phyloP scores from a whole-genome alignment of 2,888 invertebrate species.

The Andrena bucephala region DNA sequence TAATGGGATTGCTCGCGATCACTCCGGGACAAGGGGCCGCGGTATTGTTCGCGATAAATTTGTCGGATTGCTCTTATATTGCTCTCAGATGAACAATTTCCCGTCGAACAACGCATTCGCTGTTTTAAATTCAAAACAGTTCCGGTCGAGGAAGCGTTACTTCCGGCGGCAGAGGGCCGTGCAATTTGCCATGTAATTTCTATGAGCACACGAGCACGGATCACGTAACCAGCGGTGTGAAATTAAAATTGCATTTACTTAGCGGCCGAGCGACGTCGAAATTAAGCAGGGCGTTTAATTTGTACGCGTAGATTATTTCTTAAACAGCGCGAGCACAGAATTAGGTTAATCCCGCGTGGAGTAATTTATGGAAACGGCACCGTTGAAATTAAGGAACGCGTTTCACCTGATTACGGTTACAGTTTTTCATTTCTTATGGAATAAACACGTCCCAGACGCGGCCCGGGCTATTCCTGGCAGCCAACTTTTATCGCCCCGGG shows the following conservation, averaged over 20 bases:
- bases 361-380: slow-evolving; percentile 37
- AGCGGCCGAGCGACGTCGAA: slow-evolving; percentile 13
- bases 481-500: slow-evolving; percentile 27
- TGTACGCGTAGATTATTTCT: slow-evolving; percentile 6
- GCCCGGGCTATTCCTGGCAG: slow-evolving; percentile 5
- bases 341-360: slow-evolving; percentile 49
- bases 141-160: too few relatives aligned
- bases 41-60: slow-evolving; percentile 10
- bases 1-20: slow-evolving; percentile 25
- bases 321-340: slow-evolving; percentile 41
- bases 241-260: slow-evolving; percentile 21
- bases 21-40: not conserved
- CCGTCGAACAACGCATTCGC: too few relatives aligned
- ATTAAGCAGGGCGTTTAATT: slow-evolving; percentile 34
- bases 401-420: slow-evolving; percentile 34
- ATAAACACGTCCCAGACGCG: slow-evolving; percentile 41
- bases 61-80: not conserved
- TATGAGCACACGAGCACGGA: too few relatives aligned
- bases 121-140: too few relatives aligned
- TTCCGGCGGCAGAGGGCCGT: too few relatives aligned
- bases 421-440: slow-evolving; percentile 48
- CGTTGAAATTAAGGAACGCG: slow-evolving; percentile 44
- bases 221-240: not conserved
- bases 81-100: too few relatives aligned
- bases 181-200: too few relatives aligned